Evolutionary conservation across 2,113 vertebrate genomes (phyloP).

Genomic region (Bombycilla garrulus): DNA sequence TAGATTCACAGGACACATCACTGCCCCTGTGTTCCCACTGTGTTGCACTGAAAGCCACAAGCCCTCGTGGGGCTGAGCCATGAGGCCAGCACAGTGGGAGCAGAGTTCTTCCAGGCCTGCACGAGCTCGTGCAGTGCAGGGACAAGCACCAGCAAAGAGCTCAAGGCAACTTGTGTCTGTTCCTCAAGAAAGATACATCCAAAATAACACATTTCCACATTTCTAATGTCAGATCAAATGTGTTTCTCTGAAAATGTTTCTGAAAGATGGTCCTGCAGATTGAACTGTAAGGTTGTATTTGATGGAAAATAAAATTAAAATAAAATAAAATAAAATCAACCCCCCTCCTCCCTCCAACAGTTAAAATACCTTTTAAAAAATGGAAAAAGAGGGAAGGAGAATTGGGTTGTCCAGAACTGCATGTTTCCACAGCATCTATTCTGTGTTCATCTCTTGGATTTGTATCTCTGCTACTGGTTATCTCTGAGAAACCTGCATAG

Average conservation of each 20-base stretch:
- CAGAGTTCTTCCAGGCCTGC: background rate
- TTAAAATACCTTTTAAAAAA: background rate
- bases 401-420: background rate
- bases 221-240: background rate
- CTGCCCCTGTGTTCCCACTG: background rate
- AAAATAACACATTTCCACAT: background rate
- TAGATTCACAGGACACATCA: background rate
- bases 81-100: rapidly evolving
- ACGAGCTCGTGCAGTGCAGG: rapidly evolving
- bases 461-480: background rate
- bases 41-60: background rate
- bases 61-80: background rate
- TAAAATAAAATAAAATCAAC: background rate
- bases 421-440: background rate
- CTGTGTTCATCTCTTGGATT: background rate
- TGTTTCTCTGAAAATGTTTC: background rate
- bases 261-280: background rate
- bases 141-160: background rate
- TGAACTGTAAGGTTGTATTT: background rate
- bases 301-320: background rate
- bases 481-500: background rate
- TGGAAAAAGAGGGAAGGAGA: rapidly evolving
- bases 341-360: rapidly evolving
- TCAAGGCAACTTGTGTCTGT: background rate
- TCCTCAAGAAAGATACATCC: background rate